These are phyloP conservation scores for Psix sp. DNA, from an alignment of 1,140 invertebrate species.

Conservation along the genomic window DNA sequence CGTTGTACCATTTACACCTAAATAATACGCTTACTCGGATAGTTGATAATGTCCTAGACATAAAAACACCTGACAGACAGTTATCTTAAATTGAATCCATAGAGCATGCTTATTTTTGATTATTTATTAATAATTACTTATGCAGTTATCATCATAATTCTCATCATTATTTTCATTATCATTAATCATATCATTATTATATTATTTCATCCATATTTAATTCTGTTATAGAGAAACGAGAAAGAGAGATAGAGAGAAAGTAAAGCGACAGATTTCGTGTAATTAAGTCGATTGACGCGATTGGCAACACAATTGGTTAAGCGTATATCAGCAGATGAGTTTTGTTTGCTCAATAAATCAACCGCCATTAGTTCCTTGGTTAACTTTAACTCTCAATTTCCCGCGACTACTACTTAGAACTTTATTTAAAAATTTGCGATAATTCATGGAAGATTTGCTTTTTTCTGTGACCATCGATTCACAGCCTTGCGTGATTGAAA, in stretches of 20 bases:
- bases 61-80: constrained; percentile 38
- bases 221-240: constrained; percentile 15
- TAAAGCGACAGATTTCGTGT: constrained; percentile 48
- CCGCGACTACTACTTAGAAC: background rate
- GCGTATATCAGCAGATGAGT: constrained; percentile 70
- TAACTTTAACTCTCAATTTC: too few relatives aligned
- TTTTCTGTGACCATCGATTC: constrained; percentile 51
- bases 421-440: constrained; percentile 18
- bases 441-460: constrained; percentile 47
- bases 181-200: background rate
- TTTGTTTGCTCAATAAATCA: too few relatives aligned
- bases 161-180: background rate
- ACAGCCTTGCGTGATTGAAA: constrained; percentile 59
- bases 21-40: constrained; percentile 23
- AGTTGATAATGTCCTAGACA: constrained; percentile 34
- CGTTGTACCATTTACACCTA: constrained; percentile 36
- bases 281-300: constrained; percentile 68
- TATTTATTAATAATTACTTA: constrained; percentile 8
- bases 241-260: constrained; percentile 49
- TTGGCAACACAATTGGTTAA: constrained; percentile 73
- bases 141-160: background rate
- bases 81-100: constrained; percentile 22
- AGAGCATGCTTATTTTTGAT: constrained; percentile 27
- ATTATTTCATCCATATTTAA: background rate
- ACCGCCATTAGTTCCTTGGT: constrained; percentile 19